These are phyloP conservation scores for Coregonus ussuriensis DNA, from an alignment of 2,797 vertebrate species.

Conservation along the genomic window DNA sequence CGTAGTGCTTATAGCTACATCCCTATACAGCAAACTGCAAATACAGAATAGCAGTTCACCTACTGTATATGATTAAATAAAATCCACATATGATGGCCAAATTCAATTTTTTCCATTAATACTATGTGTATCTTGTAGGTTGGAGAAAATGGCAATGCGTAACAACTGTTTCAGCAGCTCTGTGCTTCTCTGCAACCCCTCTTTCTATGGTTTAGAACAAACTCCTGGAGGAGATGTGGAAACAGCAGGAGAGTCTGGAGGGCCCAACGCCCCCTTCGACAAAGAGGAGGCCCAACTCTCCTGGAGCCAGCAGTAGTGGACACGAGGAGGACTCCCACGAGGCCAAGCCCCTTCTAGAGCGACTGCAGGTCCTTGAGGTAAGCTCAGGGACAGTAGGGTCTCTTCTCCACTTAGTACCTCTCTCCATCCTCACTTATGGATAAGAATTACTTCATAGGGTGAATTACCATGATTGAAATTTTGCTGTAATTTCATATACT, in stretches of 20 bases:
- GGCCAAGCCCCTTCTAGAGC: slow-evolving; percentile 79
- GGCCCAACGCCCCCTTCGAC: slow-evolving; percentile 50
- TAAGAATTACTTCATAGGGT: background rate
- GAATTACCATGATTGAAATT: background rate
- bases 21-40: background rate
- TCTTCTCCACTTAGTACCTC: background rate
- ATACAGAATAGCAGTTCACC: background rate
- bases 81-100: background rate
- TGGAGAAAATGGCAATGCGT: background rate
- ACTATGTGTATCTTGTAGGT: background rate
- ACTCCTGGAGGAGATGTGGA: slow-evolving; percentile 84
- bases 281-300: background rate
- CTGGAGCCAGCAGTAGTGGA: slow-evolving; percentile 42
- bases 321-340: slow-evolving; percentile 77
- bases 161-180: no score
- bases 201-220: slow-evolving; percentile 73
- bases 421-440: background rate
- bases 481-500: background rate
- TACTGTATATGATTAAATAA: background rate
- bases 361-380: slow-evolving; percentile 86
- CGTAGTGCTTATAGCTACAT: background rate
- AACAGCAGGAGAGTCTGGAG: slow-evolving; percentile 79
- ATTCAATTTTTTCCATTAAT: background rate
- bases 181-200: background rate
- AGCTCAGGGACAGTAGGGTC: slow-evolving; percentile 29